A percentile compares a stretch with the other conserved stretches of the same genome.
Evolutionary conservation across 1,140 invertebrate species (phyloP).

Genomic region (Tenebrio molitor): DNA sequence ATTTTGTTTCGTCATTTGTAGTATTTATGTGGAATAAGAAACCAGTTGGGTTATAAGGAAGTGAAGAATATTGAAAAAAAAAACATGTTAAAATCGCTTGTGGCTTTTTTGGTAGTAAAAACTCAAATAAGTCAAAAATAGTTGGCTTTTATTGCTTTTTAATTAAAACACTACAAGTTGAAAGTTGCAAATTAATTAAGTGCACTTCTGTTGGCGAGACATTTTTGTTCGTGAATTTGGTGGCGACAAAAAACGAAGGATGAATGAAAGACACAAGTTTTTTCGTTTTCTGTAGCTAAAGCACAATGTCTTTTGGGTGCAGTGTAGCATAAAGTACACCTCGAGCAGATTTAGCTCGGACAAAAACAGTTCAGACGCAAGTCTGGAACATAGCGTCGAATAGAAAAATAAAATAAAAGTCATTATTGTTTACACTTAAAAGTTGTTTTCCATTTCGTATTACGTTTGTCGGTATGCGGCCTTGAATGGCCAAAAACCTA

Average conservation of each 20-base stretch:
- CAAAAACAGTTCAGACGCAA: constrained; percentile 22
- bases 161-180: no score
- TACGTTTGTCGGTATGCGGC: not conserved
- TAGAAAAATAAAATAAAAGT: constrained; percentile 14
- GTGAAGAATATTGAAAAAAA: no score
- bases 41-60: no score
- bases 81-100: no score
- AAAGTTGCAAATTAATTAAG: no score
- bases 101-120: no score
- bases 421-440: constrained; percentile 4
- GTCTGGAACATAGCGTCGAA: not conserved
- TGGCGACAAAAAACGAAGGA: constrained; percentile 14
- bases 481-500: constrained; percentile 3
- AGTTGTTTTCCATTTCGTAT: constrained; percentile 14
- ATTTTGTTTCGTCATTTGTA: no score
- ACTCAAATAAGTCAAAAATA: no score
- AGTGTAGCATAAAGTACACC: constrained; percentile 20
- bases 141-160: no score
- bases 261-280: constrained; percentile 11
- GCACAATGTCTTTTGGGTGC: not conserved
- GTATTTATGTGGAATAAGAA: no score
- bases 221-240: no score
- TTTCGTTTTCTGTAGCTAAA: not conserved
- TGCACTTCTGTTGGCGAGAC: no score
- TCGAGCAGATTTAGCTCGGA: not conserved